A percentile compares a stretch with the other conserved stretches of the same genome.
phyloP scores from a whole-genome alignment of 2,888 invertebrate species.

The Eupithecia insigniata region DNA sequence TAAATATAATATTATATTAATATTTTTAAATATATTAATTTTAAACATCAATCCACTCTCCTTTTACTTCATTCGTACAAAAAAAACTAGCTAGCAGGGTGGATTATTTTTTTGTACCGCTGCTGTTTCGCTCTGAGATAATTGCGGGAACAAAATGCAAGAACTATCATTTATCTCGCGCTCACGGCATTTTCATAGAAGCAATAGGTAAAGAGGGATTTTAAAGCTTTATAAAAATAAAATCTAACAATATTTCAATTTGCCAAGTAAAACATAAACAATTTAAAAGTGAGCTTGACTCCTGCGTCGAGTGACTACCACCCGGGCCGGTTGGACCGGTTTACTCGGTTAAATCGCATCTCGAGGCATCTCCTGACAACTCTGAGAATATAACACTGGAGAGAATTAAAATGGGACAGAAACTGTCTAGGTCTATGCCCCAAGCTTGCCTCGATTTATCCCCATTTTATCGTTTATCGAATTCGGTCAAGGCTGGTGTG shows the following conservation, averaged over 20 bases:
- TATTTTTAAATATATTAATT: too few species aligned
- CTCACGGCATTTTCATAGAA: not conserved
- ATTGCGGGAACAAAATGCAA: not conserved
- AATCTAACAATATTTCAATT: constrained; percentile 54
- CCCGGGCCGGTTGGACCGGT: constrained; percentile 76
- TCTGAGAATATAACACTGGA: constrained; percentile 50
- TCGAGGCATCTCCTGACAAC: constrained; percentile 77
- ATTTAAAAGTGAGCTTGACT: constrained; percentile 70
- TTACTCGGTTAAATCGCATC: constrained; percentile 80
- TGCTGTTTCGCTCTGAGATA: not conserved
- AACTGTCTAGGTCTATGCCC: constrained; percentile 8
- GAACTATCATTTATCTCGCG: too few species aligned
- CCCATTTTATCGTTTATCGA: constrained; percentile 22
- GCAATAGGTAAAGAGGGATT: too few species aligned
- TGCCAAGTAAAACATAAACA: constrained; percentile 66
- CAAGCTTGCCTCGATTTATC: not conserved
- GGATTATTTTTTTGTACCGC: not conserved
- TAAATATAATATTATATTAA: too few species aligned
- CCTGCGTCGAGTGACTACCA: constrained; percentile 63
- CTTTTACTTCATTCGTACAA: not conserved
- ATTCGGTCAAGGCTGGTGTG: constrained; percentile 29
- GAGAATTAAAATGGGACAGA: constrained; percentile 10
- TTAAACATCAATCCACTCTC: too few species aligned
- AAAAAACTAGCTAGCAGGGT: not conserved
- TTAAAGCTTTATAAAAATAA: not conserved